phyloP scores from a whole-genome alignment of 1,140 invertebrate species.

The Thalassaphorura encarpata region DNA sequence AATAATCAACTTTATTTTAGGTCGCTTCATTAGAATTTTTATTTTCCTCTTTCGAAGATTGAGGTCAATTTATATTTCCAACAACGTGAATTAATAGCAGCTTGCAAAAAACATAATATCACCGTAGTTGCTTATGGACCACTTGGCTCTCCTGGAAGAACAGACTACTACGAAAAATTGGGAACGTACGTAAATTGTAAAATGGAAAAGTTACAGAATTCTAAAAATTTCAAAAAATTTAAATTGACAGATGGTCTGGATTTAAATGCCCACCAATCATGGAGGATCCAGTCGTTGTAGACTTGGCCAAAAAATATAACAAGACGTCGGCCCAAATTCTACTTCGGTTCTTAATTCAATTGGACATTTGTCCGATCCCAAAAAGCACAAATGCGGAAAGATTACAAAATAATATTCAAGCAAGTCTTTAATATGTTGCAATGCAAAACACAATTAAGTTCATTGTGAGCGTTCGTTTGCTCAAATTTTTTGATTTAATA shows the following conservation, averaged over 20 bases:
- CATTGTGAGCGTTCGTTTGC: not conserved
- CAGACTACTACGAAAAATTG: not conserved
- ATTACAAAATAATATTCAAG: slow-evolving; percentile 50
- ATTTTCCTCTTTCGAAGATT: too few relatives aligned
- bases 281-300: slow-evolving; percentile 52
- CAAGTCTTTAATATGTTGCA: too few relatives aligned
- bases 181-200: slow-evolving; percentile 10
- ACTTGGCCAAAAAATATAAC: slow-evolving; percentile 55
- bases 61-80: slow-evolving; percentile 43
- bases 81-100: slow-evolving; percentile 38
- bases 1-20: too few relatives aligned
- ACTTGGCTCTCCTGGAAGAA: slow-evolving; percentile 55
- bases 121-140: slow-evolving; percentile 58
- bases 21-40: too few relatives aligned
- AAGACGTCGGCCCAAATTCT: slow-evolving; percentile 69
- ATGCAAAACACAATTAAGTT: too few relatives aligned
- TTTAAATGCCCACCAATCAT: too few relatives aligned
- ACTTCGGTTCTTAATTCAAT: slow-evolving; percentile 60
- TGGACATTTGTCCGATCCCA: slow-evolving; percentile 64
- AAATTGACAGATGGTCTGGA: too few relatives aligned
- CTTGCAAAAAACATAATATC: slow-evolving; percentile 35
- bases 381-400: slow-evolving; percentile 66
- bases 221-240: too few relatives aligned
- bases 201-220: too few relatives aligned
- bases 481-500: not conserved